Percentiles rank a stretch among this genome's conserved stretches.
Conservation (phyloP, 2,888 invertebrate genomes). For the Petrolisthes manimaculis region DNA sequence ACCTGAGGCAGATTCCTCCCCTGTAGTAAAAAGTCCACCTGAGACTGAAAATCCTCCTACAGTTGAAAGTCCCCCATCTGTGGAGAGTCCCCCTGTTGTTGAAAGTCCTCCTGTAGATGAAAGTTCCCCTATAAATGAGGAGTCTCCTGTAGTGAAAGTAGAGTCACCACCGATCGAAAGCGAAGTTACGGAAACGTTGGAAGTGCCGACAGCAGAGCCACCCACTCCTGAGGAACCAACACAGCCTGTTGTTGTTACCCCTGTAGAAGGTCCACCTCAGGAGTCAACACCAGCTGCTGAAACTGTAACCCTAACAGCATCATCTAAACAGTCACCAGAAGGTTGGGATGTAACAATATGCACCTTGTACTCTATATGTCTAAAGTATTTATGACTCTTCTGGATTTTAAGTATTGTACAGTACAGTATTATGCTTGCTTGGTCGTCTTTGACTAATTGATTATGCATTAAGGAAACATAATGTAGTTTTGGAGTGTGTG, state of each 20-base stretch:
- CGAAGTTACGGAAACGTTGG: not conserved
- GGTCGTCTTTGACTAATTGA: not conserved
- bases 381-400: not conserved
- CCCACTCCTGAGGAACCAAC: not conserved
- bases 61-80: not conserved
- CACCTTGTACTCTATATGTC: not conserved
- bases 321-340: not conserved
- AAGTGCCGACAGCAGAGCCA: not conserved
- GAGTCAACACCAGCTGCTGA: not conserved
- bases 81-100: conserved; percentile 20
- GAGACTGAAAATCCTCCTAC: not conserved
- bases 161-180: not conserved
- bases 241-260: not conserved
- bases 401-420: not conserved
- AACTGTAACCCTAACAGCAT: not conserved
- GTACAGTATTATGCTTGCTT: not conserved
- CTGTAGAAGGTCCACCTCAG: not conserved
- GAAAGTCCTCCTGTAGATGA: conserved; percentile 19
- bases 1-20: not conserved
- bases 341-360: not conserved
- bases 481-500: not conserved
- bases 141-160: not conserved
- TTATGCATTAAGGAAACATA: not conserved
- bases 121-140: not conserved
- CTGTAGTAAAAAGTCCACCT: not conserved